Conservation (phyloP, 2,888 invertebrate genomes). For the Caenorhabditis plicata region DNA sequence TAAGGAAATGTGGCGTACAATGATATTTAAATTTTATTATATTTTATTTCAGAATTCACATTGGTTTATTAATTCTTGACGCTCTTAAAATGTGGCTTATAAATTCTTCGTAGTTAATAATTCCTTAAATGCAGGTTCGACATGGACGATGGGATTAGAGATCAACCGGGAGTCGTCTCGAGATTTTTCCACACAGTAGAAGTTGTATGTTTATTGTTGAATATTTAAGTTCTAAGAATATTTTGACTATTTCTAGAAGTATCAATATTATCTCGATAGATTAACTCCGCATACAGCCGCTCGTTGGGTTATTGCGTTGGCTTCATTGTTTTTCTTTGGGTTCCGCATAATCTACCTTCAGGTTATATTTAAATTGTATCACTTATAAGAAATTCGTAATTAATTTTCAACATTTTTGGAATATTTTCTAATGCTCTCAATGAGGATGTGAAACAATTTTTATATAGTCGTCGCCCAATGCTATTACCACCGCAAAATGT, state of each 20-base stretch:
- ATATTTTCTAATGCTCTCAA: background rate
- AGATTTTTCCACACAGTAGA: constrained; percentile 55
- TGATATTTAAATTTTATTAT: background rate
- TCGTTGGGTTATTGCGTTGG: constrained; percentile 60
- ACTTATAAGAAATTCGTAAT: no score
- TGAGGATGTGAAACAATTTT: background rate
- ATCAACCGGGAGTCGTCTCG: constrained; percentile 56
- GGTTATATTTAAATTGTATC: constrained; percentile 49
- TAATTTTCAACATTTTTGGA: no score
- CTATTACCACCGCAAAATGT: background rate
- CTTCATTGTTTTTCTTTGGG: constrained; percentile 50
- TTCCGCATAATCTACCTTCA: constrained; percentile 59
- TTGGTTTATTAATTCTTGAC: background rate
- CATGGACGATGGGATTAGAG: constrained; percentile 62
- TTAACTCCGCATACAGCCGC: constrained; percentile 61
- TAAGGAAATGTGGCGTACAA: no score
- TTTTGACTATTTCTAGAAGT: constrained; percentile 60
- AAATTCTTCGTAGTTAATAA: background rate
- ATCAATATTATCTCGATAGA: constrained; percentile 64
- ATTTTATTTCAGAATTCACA: background rate
- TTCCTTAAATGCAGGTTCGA: constrained; percentile 7
- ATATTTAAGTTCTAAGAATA: background rate
- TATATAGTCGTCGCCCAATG: background rate
- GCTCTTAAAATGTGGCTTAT: background rate
- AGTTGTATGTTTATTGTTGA: constrained; percentile 41